Conservation (phyloP, 2,797 vertebrate species). For the Pseudocheirus occidentalis region DNA sequence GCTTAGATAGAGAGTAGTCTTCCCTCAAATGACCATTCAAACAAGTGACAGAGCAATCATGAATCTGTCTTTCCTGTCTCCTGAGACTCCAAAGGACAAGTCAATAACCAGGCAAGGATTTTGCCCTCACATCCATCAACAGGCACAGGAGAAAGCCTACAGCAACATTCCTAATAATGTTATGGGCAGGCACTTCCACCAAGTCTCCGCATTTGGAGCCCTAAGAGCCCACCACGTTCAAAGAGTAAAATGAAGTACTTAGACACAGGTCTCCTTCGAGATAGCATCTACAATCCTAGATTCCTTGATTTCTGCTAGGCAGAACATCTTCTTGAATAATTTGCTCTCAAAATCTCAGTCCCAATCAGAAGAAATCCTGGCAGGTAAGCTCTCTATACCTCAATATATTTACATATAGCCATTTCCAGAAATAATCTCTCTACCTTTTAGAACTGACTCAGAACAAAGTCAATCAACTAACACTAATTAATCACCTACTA, state of each 20-base stretch:
- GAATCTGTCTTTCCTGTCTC: background rate
- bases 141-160: background rate
- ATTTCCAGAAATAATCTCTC: background rate
- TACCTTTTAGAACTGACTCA: background rate
- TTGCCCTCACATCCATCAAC: background rate
- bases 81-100: background rate
- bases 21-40: background rate
- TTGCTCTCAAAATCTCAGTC: background rate
- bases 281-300: background rate
- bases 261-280: rapidly evolving
- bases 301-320: background rate
- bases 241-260: background rate
- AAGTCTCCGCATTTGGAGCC: background rate
- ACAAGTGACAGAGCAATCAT: background rate
- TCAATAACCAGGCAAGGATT: background rate
- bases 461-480: background rate
- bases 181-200: background rate
- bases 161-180: rapidly evolving
- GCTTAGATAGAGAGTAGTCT: background rate
- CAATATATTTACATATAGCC: background rate
- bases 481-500: background rate
- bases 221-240: background rate
- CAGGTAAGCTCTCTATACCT: background rate
- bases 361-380: background rate
- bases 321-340: background rate